phyloP scores from a whole-genome alignment of 2,797 vertebrate species.

The Ctenopoma kingsleyae region DNA sequence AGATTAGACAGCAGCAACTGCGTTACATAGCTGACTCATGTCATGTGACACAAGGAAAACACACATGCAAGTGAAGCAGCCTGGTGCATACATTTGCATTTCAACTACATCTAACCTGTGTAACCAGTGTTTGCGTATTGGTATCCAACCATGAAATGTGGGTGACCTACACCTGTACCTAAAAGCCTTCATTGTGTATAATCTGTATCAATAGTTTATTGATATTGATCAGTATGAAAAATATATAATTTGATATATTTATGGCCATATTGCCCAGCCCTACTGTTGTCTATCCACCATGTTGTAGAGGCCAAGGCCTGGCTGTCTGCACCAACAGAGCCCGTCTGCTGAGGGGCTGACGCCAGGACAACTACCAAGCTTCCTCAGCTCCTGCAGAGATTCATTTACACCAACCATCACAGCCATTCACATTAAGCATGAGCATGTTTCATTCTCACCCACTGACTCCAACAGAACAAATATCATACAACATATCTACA shows the following conservation, averaged over 20 bases:
- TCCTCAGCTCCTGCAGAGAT: slow-evolving; percentile 71
- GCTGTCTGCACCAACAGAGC: slow-evolving; percentile 75
- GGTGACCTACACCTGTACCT: no score
- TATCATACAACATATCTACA: not conserved
- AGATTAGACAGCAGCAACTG: no score
- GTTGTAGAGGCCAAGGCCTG: slow-evolving; percentile 66
- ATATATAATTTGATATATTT: no score
- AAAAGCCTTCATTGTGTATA: no score
- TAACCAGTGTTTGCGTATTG: no score
- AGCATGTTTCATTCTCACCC: slow-evolving; percentile 23
- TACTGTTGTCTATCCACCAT: slow-evolving; percentile 67
- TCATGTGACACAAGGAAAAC: no score
- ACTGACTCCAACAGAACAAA: slow-evolving; percentile 11
- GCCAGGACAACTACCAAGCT: slow-evolving; percentile 79
- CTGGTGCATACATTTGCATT: no score
- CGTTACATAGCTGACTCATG: no score
- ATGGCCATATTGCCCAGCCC: not conserved
- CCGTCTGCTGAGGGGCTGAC: slow-evolving; percentile 73
- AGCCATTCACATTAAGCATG: slow-evolving; percentile 56
- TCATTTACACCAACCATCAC: slow-evolving; percentile 67
- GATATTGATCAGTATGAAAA: not conserved
- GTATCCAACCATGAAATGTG: no score
- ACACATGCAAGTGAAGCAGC: no score
- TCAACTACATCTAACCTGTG: no score
- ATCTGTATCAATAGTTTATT: slow-evolving; percentile 10